phyloP scores from a whole-genome alignment of 2,888 invertebrate species.

The Gnatocerus cornutus region DNA sequence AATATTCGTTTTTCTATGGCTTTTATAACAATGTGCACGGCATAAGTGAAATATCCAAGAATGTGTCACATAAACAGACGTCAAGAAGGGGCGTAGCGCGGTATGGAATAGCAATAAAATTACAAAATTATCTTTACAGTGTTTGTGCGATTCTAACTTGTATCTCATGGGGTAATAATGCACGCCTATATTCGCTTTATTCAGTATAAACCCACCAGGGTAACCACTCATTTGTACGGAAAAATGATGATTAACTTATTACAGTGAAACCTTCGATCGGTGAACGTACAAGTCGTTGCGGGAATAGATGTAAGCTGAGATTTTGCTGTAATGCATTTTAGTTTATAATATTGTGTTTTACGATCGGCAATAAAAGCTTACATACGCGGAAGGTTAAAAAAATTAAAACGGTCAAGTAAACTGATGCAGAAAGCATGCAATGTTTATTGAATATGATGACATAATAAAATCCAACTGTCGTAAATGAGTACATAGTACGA shows the following conservation, averaged over 20 bases:
- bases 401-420: constrained; percentile 8
- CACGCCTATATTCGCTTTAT: constrained; percentile 49
- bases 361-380: constrained; percentile 7
- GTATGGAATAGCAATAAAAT: constrained; percentile 57
- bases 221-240: background rate
- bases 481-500: background rate
- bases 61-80: constrained; percentile 35
- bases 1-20: background rate
- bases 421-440: constrained; percentile 1
- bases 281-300: background rate
- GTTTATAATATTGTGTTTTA: constrained; percentile 1
- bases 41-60: constrained; percentile 18
- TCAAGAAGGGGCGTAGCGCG: constrained; percentile 51
- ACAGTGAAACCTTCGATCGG: background rate
- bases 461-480: background rate
- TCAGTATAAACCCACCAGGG: constrained; percentile 41
- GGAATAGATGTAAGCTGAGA: no score
- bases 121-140: constrained; percentile 56
- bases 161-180: constrained; percentile 49
- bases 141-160: constrained; percentile 55
- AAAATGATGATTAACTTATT: constrained; percentile 1
- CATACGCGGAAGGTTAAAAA: constrained; percentile 1
- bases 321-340: background rate
- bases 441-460: constrained; percentile 8
- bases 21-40: background rate